Percentiles rank a stretch among this genome's conserved stretches.
phyloP scores from a whole-genome alignment of 2,797 vertebrate genomes.

The Octomys mimax region DNA sequence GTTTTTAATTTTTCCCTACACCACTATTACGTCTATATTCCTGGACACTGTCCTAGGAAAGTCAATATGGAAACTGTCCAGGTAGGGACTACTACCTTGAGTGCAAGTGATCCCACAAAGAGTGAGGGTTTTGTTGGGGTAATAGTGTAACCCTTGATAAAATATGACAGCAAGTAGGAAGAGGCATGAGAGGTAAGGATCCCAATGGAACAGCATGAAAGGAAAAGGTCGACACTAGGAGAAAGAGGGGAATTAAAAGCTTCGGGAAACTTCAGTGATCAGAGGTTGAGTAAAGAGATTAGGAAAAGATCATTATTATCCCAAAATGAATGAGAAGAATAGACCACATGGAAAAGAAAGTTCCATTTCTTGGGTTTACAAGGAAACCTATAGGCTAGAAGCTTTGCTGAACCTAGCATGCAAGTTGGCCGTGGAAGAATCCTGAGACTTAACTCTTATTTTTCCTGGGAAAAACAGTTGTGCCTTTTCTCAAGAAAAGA shows the following conservation, averaged over 20 bases:
- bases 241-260: constrained; percentile 24
- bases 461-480: constrained; percentile 49
- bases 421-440: constrained; percentile 33
- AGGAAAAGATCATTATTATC: constrained; percentile 30
- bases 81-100: background rate
- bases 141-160: background rate
- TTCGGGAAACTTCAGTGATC: constrained; percentile 4
- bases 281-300: constrained; percentile 15
- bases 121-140: background rate
- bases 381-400: background rate
- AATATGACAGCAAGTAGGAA: background rate
- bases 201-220: background rate
- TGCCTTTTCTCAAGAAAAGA: constrained; percentile 43
- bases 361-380: constrained; percentile 41
- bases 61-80: constrained; percentile 21
- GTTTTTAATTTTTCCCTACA: background rate
- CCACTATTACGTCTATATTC: background rate
- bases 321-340: constrained; percentile 61
- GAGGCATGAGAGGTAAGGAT: background rate
- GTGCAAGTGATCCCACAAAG: background rate
- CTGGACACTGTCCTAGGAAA: background rate
- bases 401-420: constrained; percentile 39
- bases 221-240: background rate
- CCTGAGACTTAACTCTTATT: constrained; percentile 45
- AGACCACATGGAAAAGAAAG: constrained; percentile 64